These are phyloP conservation scores for Acrocephalus kingi DNA, from an alignment of 2,113 vertebrate species.

Conservation along the genomic window DNA sequence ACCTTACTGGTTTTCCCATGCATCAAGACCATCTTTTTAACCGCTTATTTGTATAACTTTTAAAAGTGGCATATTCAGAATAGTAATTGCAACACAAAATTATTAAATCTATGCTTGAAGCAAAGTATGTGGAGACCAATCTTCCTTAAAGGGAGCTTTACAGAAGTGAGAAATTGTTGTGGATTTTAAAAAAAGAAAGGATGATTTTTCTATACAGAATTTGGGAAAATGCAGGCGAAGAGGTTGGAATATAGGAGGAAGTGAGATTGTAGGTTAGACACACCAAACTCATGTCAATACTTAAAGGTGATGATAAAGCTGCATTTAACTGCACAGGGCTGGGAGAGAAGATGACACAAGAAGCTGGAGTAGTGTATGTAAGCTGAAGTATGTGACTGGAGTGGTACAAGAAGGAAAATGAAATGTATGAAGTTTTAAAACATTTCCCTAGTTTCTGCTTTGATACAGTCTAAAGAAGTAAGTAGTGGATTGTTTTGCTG, in stretches of 20 bases:
- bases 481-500: background rate
- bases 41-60: background rate
- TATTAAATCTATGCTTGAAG: background rate
- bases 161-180: slow-evolving; percentile 16
- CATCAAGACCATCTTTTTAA: background rate
- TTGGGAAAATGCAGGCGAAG: background rate
- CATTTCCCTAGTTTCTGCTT: background rate
- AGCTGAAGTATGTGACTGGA: background rate
- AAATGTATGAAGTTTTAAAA: background rate
- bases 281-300: background rate
- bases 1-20: background rate
- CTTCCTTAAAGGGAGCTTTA: background rate
- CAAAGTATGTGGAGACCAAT: background rate
- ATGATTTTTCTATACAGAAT: background rate
- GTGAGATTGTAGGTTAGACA: slow-evolving; percentile 29
- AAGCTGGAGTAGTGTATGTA: background rate
- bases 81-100: background rate
- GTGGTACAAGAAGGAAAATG: background rate
- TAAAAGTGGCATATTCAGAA: background rate
- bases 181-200: background rate
- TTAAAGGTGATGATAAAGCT: background rate
- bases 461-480: background rate
- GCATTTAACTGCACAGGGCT: background rate
- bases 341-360: background rate
- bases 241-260: slow-evolving; percentile 32